Evolutionary conservation across 1,140 invertebrate species (phyloP), one percentile per base, ranked within the genome.

Genomic region (Ylistrum balloti): DNA sequence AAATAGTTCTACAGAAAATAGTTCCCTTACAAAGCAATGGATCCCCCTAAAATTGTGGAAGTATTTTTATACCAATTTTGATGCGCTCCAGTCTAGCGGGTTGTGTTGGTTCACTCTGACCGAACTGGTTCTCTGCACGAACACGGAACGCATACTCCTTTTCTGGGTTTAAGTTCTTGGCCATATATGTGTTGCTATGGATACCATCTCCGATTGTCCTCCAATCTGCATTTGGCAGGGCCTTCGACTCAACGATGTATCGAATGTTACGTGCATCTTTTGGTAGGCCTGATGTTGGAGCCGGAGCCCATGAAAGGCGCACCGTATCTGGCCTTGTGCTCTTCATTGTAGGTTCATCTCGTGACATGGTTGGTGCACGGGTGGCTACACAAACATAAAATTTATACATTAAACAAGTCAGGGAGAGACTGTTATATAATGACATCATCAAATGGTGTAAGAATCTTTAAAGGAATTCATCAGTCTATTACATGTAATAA

Each of bases 151-250:
- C 90, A 88, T 96, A 96, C 48, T 96, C 95, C 48, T 90, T 94
- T 33, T 94, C 93, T 17, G 95, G 94, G 87, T 89, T 90, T 20
- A 96, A 92, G 33, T 94, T 88, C 33, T 92, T 87, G 5, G 92
- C 93, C 32, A 93, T 88, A 90, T 94, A 92, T 9, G 91, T 91
- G 2, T 94, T 95, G 32, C 93, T 91, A 32, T 92, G 92, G 20
- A 96, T 91, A 85, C 92, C 92, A 22, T 92, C 90, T 15, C 93
- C 95, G 33, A 96, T 86, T 89, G 93, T 93, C 28, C 89, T 92
- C 95, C 96, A 96, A n/a, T 94, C 92, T 33, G 92, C 94, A 86
- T 92, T 93, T 20, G 95, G 96, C 48, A 95, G 34, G 91, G 95
- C 94, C 22, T 94, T 86, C 22, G 93, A 94, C 91, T 95, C 95